These are phyloP conservation scores for Drosophila nebulosa DNA, from an alignment of 1,140 invertebrate species.

Conservation along the genomic window DNA sequence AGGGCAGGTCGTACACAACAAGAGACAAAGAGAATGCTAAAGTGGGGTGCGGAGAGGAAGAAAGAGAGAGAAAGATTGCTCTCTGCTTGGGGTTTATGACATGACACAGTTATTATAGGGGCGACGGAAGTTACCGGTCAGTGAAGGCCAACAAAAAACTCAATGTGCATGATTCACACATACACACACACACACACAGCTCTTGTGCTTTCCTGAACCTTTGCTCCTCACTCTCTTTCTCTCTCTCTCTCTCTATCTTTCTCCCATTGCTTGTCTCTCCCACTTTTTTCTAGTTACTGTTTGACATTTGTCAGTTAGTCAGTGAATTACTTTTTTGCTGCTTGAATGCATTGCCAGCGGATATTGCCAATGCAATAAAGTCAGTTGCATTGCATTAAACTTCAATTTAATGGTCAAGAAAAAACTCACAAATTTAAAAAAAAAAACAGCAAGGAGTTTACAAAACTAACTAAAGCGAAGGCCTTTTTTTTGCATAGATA, in stretches of 20 bases:
- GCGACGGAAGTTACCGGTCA: not conserved
- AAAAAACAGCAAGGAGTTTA: too few relatives aligned
- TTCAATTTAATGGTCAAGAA: not conserved
- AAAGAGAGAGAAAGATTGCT: not conserved
- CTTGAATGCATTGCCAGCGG: conserved; percentile 9
- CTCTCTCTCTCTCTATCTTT: not conserved
- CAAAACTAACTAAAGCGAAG: too few relatives aligned
- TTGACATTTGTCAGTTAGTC: conserved; percentile 5
- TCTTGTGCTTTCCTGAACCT: not conserved
- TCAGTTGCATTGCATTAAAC: not conserved
- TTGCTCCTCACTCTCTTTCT: not conserved
- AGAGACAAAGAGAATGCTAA: not conserved
- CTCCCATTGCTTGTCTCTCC: too few relatives aligned
- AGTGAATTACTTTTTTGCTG: not conserved
- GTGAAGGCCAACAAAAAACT: not conserved
- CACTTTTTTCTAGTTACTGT: not conserved
- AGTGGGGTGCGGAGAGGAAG: not conserved
- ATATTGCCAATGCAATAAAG: not conserved
- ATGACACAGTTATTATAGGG: not conserved
- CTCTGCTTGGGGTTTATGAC: not conserved
- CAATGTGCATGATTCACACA: conserved; percentile 7
- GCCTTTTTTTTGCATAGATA: not conserved
- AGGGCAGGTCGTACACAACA: not conserved
- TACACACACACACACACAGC: not conserved
- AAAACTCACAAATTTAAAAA: not conserved